These are phyloP conservation scores for Natator depressus DNA, from an alignment of 2,113 vertebrate species.

Conservation along the genomic window DNA sequence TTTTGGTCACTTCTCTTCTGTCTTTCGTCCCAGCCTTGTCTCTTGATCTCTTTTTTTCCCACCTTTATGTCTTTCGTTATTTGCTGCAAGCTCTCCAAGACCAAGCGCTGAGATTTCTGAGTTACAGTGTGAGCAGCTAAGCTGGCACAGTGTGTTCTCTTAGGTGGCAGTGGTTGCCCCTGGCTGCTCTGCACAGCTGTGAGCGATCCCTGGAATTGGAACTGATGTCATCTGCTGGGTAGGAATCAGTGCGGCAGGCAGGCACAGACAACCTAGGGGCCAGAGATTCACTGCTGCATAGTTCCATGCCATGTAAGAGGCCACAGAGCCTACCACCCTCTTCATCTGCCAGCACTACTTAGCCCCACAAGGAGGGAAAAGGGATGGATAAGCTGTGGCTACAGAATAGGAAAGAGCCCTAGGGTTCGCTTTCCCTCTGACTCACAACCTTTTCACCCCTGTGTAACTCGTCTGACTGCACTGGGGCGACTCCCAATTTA, in stretches of 20 bases:
- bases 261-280: background rate
- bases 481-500: fast-evolving
- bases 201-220: background rate
- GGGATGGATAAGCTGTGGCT: background rate
- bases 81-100: background rate
- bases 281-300: background rate
- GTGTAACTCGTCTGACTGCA: background rate
- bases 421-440: background rate
- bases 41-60: background rate
- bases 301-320: fast-evolving
- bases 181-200: background rate
- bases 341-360: background rate
- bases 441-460: background rate
- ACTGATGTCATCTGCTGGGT: background rate
- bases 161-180: background rate
- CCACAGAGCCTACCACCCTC: background rate
- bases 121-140: background rate
- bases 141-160: background rate
- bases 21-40: background rate
- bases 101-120: background rate
- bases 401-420: background rate
- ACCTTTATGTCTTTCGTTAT: background rate
- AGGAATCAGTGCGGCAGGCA: background rate
- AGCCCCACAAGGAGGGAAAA: background rate
- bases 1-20: background rate